Percentiles rank a stretch among this genome's conserved stretches.
Evolutionary conservation across 2,797 vertebrate species (phyloP).

Genomic region (Yasuhikotakia modesta): DNA sequence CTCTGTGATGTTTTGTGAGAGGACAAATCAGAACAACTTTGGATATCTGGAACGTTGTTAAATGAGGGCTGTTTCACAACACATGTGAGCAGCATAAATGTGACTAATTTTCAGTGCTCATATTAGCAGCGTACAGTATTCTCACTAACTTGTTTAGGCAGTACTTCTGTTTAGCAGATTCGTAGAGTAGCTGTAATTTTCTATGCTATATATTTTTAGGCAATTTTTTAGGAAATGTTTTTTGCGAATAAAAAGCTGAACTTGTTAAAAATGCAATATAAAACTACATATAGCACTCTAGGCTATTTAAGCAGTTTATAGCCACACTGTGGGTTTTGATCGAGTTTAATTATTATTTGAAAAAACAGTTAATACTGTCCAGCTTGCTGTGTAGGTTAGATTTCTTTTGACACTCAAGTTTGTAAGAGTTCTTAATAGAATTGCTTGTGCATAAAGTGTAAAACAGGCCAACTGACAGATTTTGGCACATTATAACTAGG

Average conservation of each 20-base stretch:
- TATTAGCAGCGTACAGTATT: background rate
- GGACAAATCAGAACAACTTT: slow-evolving; percentile 1
- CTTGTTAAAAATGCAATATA: background rate
- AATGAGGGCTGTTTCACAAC: background rate
- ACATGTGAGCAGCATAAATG: background rate
- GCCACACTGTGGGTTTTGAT: background rate
- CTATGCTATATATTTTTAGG: background rate
- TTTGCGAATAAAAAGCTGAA: background rate
- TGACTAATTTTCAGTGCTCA: background rate
- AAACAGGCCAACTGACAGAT: too few relatives aligned
- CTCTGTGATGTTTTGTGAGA: slow-evolving; percentile 24
- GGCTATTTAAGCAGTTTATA: background rate
- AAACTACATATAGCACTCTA: background rate
- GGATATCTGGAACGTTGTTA: background rate
- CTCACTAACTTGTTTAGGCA: background rate
- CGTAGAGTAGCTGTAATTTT: background rate
- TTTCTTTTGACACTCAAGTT: background rate
- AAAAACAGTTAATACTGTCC: background rate
- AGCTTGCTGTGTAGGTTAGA: background rate
- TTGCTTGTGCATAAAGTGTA: too few relatives aligned
- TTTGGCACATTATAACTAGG: too few relatives aligned
- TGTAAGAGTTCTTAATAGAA: too few relatives aligned
- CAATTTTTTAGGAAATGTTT: too few relatives aligned
- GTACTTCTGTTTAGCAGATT: too few relatives aligned
- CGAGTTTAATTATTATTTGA: background rate